A percentile compares a stretch with the other conserved stretches of the same genome.
These are phyloP conservation scores for Ceratosolen solmsi DNA, from an alignment of 1,140 invertebrate genomes.

Conservation along the genomic window DNA sequence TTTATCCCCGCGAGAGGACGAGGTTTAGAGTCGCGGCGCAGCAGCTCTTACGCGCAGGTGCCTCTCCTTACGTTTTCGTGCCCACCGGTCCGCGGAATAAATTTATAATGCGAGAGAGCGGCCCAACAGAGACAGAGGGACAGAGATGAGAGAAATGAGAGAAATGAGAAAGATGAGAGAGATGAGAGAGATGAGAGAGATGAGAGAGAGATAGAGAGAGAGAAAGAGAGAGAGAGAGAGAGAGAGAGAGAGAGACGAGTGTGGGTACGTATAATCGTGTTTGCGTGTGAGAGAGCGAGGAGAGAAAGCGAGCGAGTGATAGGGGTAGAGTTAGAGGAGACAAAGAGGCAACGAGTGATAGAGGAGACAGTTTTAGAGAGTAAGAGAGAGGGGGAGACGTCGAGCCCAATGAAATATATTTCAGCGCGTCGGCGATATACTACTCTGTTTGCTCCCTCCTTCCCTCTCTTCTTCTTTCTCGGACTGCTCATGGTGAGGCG, in stretches of 20 bases:
- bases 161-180: background rate
- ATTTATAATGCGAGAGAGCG: slow-evolving; percentile 33
- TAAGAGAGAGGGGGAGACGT: slow-evolving; percentile 18
- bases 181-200: background rate
- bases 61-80: slow-evolving; percentile 27
- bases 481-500: background rate
- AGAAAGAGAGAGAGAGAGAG: too few species aligned
- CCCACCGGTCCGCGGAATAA: slow-evolving; percentile 34
- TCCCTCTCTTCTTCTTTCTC: background rate
- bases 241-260: background rate
- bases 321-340: background rate
- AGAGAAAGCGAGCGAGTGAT: background rate
- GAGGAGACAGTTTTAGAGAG: slow-evolving; percentile 48
- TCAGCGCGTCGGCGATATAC: slow-evolving; percentile 31
- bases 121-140: background rate
- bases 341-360: slow-evolving; percentile 16
- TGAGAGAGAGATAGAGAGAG: slow-evolving; percentile 27
- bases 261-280: too few species aligned
- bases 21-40: background rate
- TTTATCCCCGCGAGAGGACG: background rate
- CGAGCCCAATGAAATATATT: slow-evolving; percentile 45
- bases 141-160: slow-evolving; percentile 24
- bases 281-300: background rate
- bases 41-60: slow-evolving; percentile 19
- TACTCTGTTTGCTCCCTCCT: background rate